Conservation (phyloP, 2,113 vertebrate species). For the Spea multiplicata region DNA sequence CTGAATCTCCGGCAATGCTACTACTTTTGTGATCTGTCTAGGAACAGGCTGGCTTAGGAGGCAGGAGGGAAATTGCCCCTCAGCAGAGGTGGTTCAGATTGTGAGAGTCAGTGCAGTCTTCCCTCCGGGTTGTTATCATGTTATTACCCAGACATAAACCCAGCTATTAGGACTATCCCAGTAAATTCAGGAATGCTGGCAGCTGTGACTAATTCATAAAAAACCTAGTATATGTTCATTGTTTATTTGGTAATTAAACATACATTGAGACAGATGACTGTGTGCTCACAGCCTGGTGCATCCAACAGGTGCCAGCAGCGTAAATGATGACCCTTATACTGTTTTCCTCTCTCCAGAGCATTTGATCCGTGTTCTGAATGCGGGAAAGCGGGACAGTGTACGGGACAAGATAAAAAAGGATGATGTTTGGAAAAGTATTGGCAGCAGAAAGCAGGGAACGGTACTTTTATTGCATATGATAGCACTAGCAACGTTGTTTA, state of each 20-base stretch:
- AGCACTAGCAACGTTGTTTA: slow-evolving; percentile 46
- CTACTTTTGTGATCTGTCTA: too few species aligned
- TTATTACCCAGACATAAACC: too few species aligned
- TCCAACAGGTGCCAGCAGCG: background rate
- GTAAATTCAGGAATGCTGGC: too few species aligned
- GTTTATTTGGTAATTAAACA: background rate
- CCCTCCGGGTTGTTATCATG: too few species aligned
- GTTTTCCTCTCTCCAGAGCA: slow-evolving; percentile 15
- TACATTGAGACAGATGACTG: background rate
- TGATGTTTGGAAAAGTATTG: slow-evolving; percentile 40
- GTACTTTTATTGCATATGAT: slow-evolving; percentile 48
- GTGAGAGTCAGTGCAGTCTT: too few species aligned
- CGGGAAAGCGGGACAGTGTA: slow-evolving; percentile 10
- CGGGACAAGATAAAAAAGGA: slow-evolving; percentile 26
- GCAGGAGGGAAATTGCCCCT: too few species aligned
- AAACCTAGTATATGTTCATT: too few species aligned
- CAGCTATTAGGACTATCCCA: too few species aligned
- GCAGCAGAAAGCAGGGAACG: slow-evolving; percentile 37
- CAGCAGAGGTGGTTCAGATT: too few species aligned
- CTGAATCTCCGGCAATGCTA: too few species aligned
- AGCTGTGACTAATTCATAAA: too few species aligned
- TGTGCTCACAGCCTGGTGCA: background rate
- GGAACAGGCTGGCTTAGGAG: too few species aligned
- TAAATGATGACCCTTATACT: slow-evolving; percentile 9
- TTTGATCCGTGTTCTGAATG: slow-evolving; percentile 24